Base-by-base conservation (phyloP, 1,140 invertebrate genomes). In the Akabosia matsudoensis region DNA sequence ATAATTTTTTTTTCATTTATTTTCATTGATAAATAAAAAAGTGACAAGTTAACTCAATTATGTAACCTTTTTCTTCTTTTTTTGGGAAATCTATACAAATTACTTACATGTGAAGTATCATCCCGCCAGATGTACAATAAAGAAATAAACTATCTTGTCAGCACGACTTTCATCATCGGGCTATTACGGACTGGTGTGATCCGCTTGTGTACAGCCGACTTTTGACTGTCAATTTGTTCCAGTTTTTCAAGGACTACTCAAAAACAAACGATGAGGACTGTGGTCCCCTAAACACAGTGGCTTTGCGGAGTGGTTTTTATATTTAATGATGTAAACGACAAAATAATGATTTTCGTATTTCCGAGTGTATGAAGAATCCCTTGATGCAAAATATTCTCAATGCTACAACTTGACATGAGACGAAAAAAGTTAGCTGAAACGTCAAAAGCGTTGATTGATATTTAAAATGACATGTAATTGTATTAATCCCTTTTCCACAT, bases 361-460 rank as follows among this genome's bases (percentile, higher is more conserved):
- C n/a, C n/a, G n/a, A n/a, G n/a, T n/a, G n/a, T n/a, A n/a, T n/a
- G n/a, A n/a, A n/a, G n/a, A n/a, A n/a, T n/a, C n/a, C n/a, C n/a
- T n/a, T n/a, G n/a, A n/a, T n/a, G n/a, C n/a, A n/a, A n/a, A n/a
- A n/a, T n/a, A n/a, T n/a, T n/a, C n/a, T n/a, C n/a, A n/a, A n/a
- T n/a, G n/a, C n/a, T n/a, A n/a, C n/a, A n/a, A n/a, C n/a, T n/a
- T n/a, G n/a, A n/a, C n/a, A n/a, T n/a, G n/a, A n/a, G n/a, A n/a
- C n/a, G n/a, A n/a, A n/a, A n/a, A 45, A 45, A 10, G 7, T 7
- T 45, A 7, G 37, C 18, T 45, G 18, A 18, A 45, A 10, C 37
- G 18, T 45, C 37, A 45, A 45, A 45, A 7, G 54, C 54, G 54
- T 56, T 56, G 54, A 56, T 56, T 56, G 54, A 56, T 56, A 56